Base-by-base conservation (phyloP, 2,113 vertebrate genomes). In the Plotosus lineatus region DNA sequence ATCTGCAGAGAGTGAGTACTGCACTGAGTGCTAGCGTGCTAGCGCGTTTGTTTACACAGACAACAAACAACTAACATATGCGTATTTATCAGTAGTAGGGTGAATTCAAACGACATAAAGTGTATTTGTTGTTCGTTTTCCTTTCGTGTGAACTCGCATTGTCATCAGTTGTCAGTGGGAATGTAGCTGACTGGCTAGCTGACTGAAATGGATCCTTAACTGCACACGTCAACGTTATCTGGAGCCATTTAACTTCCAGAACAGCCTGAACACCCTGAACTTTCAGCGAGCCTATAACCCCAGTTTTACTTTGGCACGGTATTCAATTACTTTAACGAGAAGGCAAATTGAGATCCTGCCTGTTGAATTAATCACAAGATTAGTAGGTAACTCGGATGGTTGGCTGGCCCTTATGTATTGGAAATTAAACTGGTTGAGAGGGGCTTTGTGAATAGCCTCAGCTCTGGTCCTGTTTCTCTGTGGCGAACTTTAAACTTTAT, bases 141-240 rank as follows among this genome's bases (percentile, higher is more conserved):
- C 3, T 19, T 4, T 60, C 5, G n/a, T 42, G 3, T 14, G 28
- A 48, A 31, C 44, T 42, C 74, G 10, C 23, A 26, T 17, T 19
- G 44, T 9, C 21, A 19, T 4, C n/a, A 48, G 40, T 6, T 17
- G 14, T 71, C n/a, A 44, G 4, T 40, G 36, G 7, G 26, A n/a
- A 60, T 60, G 1, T 26, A 73, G 69, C 53, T 11, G 40, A 40
- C 15, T 40, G 19, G 48, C 44, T 36, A 53, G 42, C 17, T 23
- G 46, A 56, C 23, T 72, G 69, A 38, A 48, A 79, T 23, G 11
- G 23, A 51, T 55, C 61, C 31, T 12, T 28, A 66, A 80, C 3
- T 80, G 84, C 81, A 83, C 85, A 86, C 85, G 85, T 86, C 85
- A 78, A 83, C 85, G 61, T 78, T 77, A 82, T 79, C 78, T 75